These are phyloP conservation scores for Bergia puertoricense DNA, from an alignment of 92 coral and sea anemone species.

Conservation along the genomic window DNA sequence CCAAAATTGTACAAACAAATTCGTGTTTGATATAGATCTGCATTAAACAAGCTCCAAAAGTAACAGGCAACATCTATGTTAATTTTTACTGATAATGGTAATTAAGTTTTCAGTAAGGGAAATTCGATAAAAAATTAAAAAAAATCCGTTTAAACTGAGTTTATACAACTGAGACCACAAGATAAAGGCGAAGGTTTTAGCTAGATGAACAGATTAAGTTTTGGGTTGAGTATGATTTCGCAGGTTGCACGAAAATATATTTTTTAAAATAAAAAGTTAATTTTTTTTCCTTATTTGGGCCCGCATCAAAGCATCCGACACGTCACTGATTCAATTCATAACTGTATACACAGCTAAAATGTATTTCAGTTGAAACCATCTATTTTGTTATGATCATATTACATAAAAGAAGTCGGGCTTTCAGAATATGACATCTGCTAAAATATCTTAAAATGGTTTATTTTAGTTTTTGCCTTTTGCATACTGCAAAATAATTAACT, in stretches of 20 bases:
- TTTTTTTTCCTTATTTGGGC: not conserved
- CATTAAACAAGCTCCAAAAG: too few relatives aligned
- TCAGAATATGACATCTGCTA: not conserved
- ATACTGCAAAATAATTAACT: too few relatives aligned
- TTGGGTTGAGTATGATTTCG: not conserved
- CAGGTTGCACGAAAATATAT: not conserved
- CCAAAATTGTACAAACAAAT: too few relatives aligned
- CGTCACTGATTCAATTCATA: not conserved
- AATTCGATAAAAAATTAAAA: not conserved
- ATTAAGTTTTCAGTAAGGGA: not conserved
- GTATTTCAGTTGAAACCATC: not conserved
- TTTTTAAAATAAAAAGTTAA: not conserved
- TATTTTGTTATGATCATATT: not conserved
- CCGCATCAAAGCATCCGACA: not conserved
- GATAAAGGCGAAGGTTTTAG: not conserved
- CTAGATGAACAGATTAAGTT: not conserved
- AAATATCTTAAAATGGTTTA: too few relatives aligned
- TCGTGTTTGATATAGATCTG: not conserved
- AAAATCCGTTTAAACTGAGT: not conserved
- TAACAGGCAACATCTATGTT: too few relatives aligned
- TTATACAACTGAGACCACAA: not conserved
- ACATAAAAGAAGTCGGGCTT: not conserved
- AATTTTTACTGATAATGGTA: not conserved
- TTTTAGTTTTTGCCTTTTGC: not conserved
- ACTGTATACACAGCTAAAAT: not conserved